Evolutionary conservation across 2,113 vertebrate species (phyloP).

Genomic region (Bombycilla garrulus): DNA sequence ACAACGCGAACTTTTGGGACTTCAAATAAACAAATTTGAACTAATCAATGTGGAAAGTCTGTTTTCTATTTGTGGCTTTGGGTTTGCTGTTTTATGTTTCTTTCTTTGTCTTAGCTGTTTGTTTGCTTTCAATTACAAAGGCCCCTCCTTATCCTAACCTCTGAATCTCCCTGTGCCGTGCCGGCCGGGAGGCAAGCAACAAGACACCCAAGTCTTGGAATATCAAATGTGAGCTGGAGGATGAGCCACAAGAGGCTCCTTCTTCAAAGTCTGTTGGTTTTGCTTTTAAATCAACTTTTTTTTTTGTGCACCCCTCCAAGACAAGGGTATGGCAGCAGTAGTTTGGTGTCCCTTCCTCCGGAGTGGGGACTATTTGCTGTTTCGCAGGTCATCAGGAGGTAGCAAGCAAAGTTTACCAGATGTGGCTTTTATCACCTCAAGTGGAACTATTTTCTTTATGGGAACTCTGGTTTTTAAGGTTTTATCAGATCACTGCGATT

Average conservation of each 20-base stretch:
- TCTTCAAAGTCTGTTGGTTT: background rate
- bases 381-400: constrained; percentile 10
- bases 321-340: background rate
- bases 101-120: constrained; percentile 42
- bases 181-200: background rate
- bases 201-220: background rate
- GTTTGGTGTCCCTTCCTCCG: accelerated
- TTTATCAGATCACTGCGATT: constrained; percentile 45
- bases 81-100: constrained; percentile 47
- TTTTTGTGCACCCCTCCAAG: accelerated
- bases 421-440: constrained; percentile 27
- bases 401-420: constrained; percentile 33
- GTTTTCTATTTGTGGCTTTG: constrained; percentile 57
- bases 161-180: background rate
- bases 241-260: background rate
- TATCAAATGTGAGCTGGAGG: background rate
- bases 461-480: background rate
- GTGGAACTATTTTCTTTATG: constrained; percentile 29
- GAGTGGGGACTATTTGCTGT: background rate
- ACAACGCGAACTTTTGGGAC: background rate
- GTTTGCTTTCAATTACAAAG: constrained; percentile 31
- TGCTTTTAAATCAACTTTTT: background rate
- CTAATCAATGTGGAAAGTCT: constrained; percentile 42
- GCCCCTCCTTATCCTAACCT: background rate
- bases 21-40: constrained; percentile 56